Evolutionary conservation across 1,140 invertebrate species (phyloP).

Genomic region (Drosophila jambulina): DNA sequence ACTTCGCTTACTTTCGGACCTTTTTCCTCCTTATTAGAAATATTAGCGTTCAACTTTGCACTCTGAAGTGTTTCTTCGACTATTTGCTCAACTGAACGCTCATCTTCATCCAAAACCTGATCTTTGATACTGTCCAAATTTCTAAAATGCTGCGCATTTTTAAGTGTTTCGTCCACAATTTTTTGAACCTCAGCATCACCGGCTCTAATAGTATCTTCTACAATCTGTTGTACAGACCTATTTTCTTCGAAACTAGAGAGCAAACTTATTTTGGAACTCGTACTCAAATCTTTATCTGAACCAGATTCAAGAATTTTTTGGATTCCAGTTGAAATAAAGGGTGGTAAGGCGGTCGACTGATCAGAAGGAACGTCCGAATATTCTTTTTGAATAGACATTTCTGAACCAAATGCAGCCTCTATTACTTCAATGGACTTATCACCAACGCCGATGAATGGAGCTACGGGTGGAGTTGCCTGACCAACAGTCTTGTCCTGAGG

Average conservation of each 20-base stretch:
- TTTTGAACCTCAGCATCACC: slow-evolving; percentile 67
- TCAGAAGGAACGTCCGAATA: background rate
- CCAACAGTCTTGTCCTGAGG: background rate
- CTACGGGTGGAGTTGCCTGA: background rate
- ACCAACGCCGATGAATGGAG: background rate
- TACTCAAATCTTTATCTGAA: background rate
- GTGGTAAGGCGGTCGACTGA: background rate
- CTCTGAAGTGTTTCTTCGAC: slow-evolving; percentile 65
- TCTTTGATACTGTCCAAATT: slow-evolving; percentile 9
- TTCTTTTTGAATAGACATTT: background rate
- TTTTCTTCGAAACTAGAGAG: slow-evolving; percentile 27
- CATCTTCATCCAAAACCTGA: slow-evolving; percentile 2
- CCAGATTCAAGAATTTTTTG: background rate
- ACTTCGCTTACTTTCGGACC: background rate
- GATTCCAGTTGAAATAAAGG: too few species aligned
- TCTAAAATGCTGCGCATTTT: slow-evolving; percentile 31
- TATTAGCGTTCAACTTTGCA: slow-evolving; percentile 17
- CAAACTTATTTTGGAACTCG: slow-evolving; percentile 5
- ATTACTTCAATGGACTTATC: background rate
- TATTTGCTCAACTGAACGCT: slow-evolving; percentile 61
- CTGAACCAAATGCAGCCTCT: background rate
- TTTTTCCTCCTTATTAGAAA: slow-evolving; percentile 1
- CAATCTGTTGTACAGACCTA: slow-evolving; percentile 70
- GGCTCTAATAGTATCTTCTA: slow-evolving; percentile 70
- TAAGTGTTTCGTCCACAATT: slow-evolving; percentile 68